phyloP scores from a whole-genome alignment of 1,140 invertebrate species.

The Drosophila dunni region DNA sequence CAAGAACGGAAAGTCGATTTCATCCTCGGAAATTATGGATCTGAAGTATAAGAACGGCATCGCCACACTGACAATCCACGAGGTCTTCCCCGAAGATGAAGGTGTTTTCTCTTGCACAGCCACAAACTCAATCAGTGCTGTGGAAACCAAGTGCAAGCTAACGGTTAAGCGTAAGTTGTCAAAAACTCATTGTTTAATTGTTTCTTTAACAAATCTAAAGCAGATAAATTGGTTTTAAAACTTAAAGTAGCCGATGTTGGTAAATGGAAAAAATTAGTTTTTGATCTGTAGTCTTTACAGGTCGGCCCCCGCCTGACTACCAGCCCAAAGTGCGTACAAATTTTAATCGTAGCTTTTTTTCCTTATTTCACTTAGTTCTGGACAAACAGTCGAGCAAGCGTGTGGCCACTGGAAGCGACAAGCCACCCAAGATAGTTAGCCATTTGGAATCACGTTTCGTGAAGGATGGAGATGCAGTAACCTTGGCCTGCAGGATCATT shows the following conservation, averaged over 20 bases:
- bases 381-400: slow-evolving; percentile 86
- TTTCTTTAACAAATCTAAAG: no score
- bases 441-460: slow-evolving; percentile 92
- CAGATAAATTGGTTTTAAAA: no score
- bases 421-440: slow-evolving; percentile 92
- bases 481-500: slow-evolving; percentile 93
- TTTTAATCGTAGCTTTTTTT: slow-evolving; percentile 12
- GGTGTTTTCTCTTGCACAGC: slow-evolving; percentile 95
- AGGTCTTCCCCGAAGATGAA: slow-evolving; percentile 97
- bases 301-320: no score
- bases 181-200: background rate
- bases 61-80: slow-evolving; percentile 93
- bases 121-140: slow-evolving; percentile 93
- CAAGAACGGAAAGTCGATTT: slow-evolving; percentile 91
- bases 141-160: slow-evolving; percentile 93
- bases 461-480: slow-evolving; percentile 94
- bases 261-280: no score
- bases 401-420: slow-evolving; percentile 86
- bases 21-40: slow-evolving; percentile 93
- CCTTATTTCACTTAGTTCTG: slow-evolving; percentile 86
- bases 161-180: slow-evolving; percentile 91
- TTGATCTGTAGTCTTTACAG: no score
- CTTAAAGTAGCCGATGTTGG: no score
- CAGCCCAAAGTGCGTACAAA: no score
- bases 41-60: slow-evolving; percentile 95